Base-by-base conservation (phyloP, 2,113 vertebrate species). In the Hippocampus mohnikei region DNA sequence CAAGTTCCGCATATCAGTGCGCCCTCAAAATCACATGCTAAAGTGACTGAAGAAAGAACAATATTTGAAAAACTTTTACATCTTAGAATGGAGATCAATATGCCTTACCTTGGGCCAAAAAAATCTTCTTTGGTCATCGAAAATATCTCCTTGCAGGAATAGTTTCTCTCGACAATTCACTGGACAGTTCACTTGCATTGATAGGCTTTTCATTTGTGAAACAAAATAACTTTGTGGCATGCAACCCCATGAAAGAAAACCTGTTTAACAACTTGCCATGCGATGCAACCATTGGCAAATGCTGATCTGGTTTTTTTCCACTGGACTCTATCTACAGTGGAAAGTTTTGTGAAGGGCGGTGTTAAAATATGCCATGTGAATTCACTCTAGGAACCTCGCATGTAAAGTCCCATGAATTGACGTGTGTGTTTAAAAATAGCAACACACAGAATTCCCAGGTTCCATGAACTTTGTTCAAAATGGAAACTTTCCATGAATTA, bases 91-190 rank as follows among this genome's bases (percentile, higher is more conserved):
- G 0, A 71, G 69, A 69, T 66, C 10, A 59, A 59, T 7, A 69
- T 33, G 81, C 25, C 0, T 88, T 84, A 91, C 89, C 89, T 66
- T 58, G 67, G 79, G 53, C 90, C 11, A 12, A 91, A 83, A 40
- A 91, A 83, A 40, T 78, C 0, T 15, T 89, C 78, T 67, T 52
- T 20, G 61, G 89, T 52, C 10, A 83, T 58, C 29, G 90, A 90
- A 67, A 88, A 90, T 69, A 2, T 83, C 67, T 92, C 88, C 21
- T 84, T 7, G 44, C 87, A 42, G 74, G 66, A 64, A 80, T 81
- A 87, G 23, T 79, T 61, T 12, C 15, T 23, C 55, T 44, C 33
- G 40, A 40, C 21, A 21, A 4, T 64, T 23, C 33, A 9, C 16
- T 50, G 18, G n/a, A 1, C 5, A 16, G 21, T 18, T 15, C 16